phyloP scores from a whole-genome alignment of 2,888 invertebrate genomes.

The Cerastoderma edule region DNA sequence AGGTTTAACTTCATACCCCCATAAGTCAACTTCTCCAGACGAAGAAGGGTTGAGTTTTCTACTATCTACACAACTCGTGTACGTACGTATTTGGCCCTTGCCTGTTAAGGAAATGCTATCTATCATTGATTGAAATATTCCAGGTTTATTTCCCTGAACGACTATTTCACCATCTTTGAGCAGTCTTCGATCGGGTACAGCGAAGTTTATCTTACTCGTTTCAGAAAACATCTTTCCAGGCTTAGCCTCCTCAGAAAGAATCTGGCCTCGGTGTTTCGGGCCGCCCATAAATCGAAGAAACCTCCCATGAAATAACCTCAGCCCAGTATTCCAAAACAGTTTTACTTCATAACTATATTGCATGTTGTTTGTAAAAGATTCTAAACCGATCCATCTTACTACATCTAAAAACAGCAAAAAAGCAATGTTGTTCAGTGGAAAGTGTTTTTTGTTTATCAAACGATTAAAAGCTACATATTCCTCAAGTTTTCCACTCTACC shows the following conservation, averaged over 20 bases:
- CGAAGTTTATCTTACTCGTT: constrained; percentile 35
- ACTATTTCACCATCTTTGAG: constrained; percentile 26
- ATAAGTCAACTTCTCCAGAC: constrained; percentile 41
- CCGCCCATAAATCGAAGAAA: constrained; percentile 49
- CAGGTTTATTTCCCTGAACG: constrained; percentile 25
- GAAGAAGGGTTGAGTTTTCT: constrained; percentile 49
- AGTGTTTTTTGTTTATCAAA: constrained; percentile 19
- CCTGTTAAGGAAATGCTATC: constrained; percentile 24
- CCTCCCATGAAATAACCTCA: constrained; percentile 37
- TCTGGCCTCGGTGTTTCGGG: constrained; percentile 42
- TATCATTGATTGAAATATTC: constrained; percentile 35
- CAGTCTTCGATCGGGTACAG: constrained; percentile 39
- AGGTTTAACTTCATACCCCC: constrained; percentile 44
- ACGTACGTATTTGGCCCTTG: constrained; percentile 29
- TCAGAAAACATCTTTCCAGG: constrained; percentile 12
- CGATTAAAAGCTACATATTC: constrained; percentile 28
- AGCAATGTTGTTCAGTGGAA: constrained; percentile 41
- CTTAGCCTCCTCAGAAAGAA: background rate
- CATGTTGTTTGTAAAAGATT: constrained; percentile 27
- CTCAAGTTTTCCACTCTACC: constrained; percentile 25
- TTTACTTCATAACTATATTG: constrained; percentile 39
- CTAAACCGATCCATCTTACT: constrained; percentile 42
- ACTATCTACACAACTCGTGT: constrained; percentile 50
- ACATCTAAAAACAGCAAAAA: constrained; percentile 47
- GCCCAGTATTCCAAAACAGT: constrained; percentile 42